A percentile compares a stretch with the other conserved stretches of the same genome.
Conservation (phyloP, 2,113 vertebrate genomes). For the Planiliza haematocheilus region DNA sequence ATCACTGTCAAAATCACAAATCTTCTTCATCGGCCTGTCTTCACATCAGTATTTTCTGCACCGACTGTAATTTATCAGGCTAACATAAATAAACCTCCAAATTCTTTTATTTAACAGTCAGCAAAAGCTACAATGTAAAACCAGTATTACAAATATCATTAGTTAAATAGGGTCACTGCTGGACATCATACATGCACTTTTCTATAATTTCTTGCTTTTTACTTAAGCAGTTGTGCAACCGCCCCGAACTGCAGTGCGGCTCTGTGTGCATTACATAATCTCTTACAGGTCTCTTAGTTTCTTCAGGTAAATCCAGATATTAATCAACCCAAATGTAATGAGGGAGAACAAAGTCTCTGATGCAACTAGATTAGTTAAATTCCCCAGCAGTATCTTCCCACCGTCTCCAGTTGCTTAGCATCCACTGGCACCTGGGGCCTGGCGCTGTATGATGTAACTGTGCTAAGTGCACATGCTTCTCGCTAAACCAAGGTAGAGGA, state of each 20-base stretch:
- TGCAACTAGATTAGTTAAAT: slow-evolving; percentile 58
- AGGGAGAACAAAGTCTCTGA: slow-evolving; percentile 51
- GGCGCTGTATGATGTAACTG: slow-evolving; percentile 50
- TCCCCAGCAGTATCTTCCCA: slow-evolving; percentile 22
- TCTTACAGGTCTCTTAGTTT: slow-evolving; percentile 3
- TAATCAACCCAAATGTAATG: slow-evolving; percentile 49
- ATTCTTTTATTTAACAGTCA: no score
- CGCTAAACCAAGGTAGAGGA: slow-evolving; percentile 44
- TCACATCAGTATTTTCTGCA: no score
- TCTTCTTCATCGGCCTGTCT: no score
- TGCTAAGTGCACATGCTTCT: slow-evolving; percentile 18
- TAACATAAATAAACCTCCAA: no score
- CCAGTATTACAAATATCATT: no score
- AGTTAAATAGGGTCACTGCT: no score
- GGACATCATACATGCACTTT: no score
- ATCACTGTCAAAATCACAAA: background rate
- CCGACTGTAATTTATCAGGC: no score
- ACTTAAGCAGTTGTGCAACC: no score
- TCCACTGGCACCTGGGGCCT: slow-evolving; percentile 38
- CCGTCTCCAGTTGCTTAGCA: slow-evolving; percentile 52
- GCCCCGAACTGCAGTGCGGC: background rate
- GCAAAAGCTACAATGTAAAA: no score
- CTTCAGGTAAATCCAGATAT: slow-evolving; percentile 31
- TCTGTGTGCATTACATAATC: slow-evolving; percentile 20
- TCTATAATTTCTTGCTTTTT: background rate